Conservation (phyloP, 2,113 vertebrate species). For the Phycodurus eques region DNA sequence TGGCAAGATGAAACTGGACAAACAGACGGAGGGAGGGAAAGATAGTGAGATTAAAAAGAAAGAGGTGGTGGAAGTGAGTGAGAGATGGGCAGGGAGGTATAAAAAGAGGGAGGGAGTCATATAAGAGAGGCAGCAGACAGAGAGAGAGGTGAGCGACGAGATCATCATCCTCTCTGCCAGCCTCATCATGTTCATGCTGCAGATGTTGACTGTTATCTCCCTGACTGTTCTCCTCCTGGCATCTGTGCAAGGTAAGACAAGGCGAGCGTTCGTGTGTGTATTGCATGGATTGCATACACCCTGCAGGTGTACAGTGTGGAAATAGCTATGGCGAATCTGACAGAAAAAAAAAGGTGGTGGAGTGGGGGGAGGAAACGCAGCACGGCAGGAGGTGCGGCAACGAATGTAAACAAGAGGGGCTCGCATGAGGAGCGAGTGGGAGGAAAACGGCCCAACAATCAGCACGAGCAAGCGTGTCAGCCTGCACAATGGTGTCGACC, state of each 20-base stretch:
- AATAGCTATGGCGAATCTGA: conserved; percentile 58
- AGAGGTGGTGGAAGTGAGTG: conserved; percentile 63
- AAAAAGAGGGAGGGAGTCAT: conserved; percentile 74
- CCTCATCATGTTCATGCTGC: conserved; percentile 76
- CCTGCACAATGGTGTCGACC: conserved; percentile 19
- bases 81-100: conserved; percentile 70
- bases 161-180: conserved; percentile 68
- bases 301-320: conserved; percentile 61
- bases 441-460: conserved; percentile 28
- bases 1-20: conserved; percentile 44
- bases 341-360: conserved; percentile 34
- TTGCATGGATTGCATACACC: conserved; percentile 39
- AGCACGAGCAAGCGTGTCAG: conserved; percentile 37
- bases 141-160: conserved; percentile 73
- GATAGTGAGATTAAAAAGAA: conserved; percentile 46
- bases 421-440: conserved; percentile 17
- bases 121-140: conserved; percentile 73
- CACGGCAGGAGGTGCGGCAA: conserved; percentile 44
- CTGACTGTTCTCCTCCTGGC: conserved; percentile 68
- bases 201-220: conserved; percentile 71
- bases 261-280: conserved; percentile 24
- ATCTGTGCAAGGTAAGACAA: conserved; percentile 77
- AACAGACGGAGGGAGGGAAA: conserved; percentile 59
- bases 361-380: conserved; percentile 33
- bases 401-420: conserved; percentile 66